phyloP scores from a whole-genome alignment of 2,113 vertebrate species.

The Ciconia maguari region DNA sequence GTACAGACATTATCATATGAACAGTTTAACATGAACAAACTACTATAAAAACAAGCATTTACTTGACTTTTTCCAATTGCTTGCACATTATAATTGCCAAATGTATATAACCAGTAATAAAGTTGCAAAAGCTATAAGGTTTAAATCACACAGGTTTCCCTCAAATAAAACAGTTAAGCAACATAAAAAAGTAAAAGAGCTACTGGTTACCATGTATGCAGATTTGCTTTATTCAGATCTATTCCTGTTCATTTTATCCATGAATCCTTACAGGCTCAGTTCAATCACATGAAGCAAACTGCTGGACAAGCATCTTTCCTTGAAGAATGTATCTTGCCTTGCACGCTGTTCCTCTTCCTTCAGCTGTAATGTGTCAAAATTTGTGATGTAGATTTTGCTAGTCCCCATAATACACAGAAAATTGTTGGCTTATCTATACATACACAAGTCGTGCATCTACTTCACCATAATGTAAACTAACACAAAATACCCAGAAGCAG shows the following conservation, averaged over 20 bases:
- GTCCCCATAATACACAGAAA: constrained; percentile 84
- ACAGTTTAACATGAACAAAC: constrained; percentile 87
- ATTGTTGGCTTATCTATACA: constrained; percentile 80
- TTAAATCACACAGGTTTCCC: constrained; percentile 88
- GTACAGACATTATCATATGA: constrained; percentile 94
- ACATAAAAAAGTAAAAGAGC: constrained; percentile 92
- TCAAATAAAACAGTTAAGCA: constrained; percentile 96
- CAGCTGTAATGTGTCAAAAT: constrained; percentile 99
- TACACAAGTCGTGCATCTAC: constrained; percentile 77
- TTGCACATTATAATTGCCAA: constrained; percentile 89
- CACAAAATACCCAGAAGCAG: constrained; percentile 67
- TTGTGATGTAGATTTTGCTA: constrained; percentile 99
- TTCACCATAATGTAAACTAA: constrained; percentile 70
- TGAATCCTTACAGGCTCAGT: constrained; percentile 86
- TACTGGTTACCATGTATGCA: constrained; percentile 93
- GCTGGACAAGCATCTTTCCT: constrained; percentile 82
- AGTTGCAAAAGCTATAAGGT: constrained; percentile 87
- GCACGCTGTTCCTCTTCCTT: constrained; percentile 90
- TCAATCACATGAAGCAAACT: constrained; percentile 87
- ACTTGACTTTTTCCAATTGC: constrained; percentile 85
- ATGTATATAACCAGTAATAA: constrained; percentile 87
- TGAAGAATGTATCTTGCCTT: constrained; percentile 82
- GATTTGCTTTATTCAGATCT: constrained; percentile 91
- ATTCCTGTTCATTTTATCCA: constrained; percentile 88
- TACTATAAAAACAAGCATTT: constrained; percentile 95